Base-by-base conservation (phyloP, 2,888 invertebrate genomes). In the Hydriomena furcata region DNA sequence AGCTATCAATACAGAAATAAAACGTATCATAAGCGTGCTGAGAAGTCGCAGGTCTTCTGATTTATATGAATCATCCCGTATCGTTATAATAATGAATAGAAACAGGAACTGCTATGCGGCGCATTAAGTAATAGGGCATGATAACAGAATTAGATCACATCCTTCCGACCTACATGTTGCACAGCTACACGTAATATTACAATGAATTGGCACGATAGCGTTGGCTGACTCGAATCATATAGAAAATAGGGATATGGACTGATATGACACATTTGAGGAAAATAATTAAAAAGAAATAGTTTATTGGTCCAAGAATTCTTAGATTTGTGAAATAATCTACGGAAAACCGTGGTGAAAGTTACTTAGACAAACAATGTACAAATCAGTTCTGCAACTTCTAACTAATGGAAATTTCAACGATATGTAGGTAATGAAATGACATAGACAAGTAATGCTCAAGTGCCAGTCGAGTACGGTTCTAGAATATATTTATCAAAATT, bases 61-160 rank as follows among this genome's bases (percentile, higher is more conserved):
- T 17, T 17, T 4, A 17, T 17, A 17, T 17, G 17, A 17, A 3
- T 17, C 17, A 17, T 17, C 4, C 17, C 17, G 17, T 17, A 30
- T 20, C 28, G 20, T 41, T 11, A 21, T 20, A 8, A 21, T n/a
- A 3, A 30, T 7, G 35, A 20, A 31, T 7, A 32, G 27, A 23
- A 37, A 28, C 25, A 31, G 10, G 40, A 32, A 23, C 31, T 38
- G 37, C 28, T 42, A 37, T 34, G 43, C 30, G 13, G 24, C 30
- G 24, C 46, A 51, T 44, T 47, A 47, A 30, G 47, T 55, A 55
- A 59, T 52, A 51, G 63, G 40, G 43, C 36, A 45, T 27, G 71
- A 74, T 71, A 66, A 63, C 52, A 44, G 51, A 74, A 77, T 71
- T 74, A 67, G 73, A 71, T 72, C 76, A 76, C 61, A 67, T 74